These are phyloP conservation scores for Alaudala cheleensis DNA, from an alignment of 2,113 vertebrate genomes.

Conservation along the genomic window DNA sequence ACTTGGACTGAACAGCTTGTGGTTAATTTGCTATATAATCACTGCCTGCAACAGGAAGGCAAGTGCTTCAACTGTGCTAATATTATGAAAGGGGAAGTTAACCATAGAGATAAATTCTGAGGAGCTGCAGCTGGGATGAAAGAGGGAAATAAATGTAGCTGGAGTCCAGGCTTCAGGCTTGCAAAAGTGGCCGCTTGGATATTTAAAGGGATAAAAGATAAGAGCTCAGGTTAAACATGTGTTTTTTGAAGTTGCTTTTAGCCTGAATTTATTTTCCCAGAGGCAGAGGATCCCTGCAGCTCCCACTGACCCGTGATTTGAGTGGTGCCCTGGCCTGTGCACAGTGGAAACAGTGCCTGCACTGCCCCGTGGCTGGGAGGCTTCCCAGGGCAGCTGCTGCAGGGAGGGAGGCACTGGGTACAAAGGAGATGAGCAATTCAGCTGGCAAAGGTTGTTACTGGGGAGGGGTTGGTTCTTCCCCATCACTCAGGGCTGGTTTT, in stretches of 20 bases:
- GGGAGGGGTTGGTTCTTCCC: background rate
- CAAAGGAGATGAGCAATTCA: background rate
- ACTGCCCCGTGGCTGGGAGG: background rate
- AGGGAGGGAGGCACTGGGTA: background rate
- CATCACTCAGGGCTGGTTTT: background rate
- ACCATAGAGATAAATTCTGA: slow-evolving; percentile 77
- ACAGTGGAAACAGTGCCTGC: background rate
- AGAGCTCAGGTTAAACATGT: slow-evolving; percentile 43
- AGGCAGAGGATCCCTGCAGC: slow-evolving; percentile 44
- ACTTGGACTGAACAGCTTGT: slow-evolving; percentile 81
- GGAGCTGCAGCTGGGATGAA: slow-evolving; percentile 68
- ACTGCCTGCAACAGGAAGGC: slow-evolving; percentile 78
- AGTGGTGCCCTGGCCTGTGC: background rate
- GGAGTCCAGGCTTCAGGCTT: slow-evolving; percentile 61
- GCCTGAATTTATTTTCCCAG: background rate
- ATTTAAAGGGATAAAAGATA: slow-evolving; percentile 69
- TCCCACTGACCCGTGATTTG: background rate
- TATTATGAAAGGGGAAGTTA: slow-evolving; percentile 83
- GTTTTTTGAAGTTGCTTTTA: slow-evolving; percentile 59
- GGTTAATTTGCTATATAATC: slow-evolving; percentile 86
- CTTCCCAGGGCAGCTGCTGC: background rate
- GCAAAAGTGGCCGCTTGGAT: slow-evolving; percentile 61
- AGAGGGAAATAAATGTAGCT: slow-evolving; percentile 66
- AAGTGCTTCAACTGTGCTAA: slow-evolving; percentile 78
- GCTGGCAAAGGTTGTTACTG: background rate